These are phyloP conservation scores for Macrosteles quadrilineatus DNA, from an alignment of 1,140 invertebrate species.

Conservation along the genomic window DNA sequence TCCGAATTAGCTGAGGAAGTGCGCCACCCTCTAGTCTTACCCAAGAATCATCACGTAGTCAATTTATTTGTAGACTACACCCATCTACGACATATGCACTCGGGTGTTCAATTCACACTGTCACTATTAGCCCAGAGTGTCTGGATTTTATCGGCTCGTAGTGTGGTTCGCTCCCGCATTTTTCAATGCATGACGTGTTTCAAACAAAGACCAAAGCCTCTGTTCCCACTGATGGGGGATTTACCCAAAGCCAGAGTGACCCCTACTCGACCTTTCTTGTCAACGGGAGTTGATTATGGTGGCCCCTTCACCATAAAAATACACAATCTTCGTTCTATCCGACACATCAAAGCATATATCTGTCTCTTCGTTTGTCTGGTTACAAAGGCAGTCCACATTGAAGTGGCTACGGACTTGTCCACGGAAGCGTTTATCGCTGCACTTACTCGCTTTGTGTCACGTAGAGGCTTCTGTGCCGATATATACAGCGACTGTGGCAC, in stretches of 20 bases:
- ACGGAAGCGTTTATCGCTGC: constrained; percentile 48
- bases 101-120: background rate
- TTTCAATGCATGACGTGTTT: background rate
- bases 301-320: background rate
- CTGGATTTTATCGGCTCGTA: background rate
- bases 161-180: background rate
- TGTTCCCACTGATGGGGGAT: background rate
- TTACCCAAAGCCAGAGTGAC: background rate
- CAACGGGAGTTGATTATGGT: background rate
- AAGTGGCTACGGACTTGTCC: constrained; percentile 47
- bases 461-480: constrained; percentile 40
- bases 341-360: constrained; percentile 48
- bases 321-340: constrained; percentile 31
- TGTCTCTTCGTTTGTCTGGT: constrained; percentile 50
- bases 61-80: background rate
- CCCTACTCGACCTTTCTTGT: background rate
- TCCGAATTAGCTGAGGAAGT: background rate
- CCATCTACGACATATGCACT: background rate
- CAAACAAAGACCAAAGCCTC: background rate
- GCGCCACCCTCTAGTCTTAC: background rate
- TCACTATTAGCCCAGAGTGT: background rate
- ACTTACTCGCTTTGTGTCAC: constrained; percentile 47
- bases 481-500: constrained; percentile 19
- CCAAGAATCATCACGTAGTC: background rate
- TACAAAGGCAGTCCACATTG: constrained; percentile 50